Percentiles rank a stretch among this genome's conserved stretches.
Evolutionary conservation across 2,113 vertebrate species (phyloP).

Genomic region (Scomber colias): DNA sequence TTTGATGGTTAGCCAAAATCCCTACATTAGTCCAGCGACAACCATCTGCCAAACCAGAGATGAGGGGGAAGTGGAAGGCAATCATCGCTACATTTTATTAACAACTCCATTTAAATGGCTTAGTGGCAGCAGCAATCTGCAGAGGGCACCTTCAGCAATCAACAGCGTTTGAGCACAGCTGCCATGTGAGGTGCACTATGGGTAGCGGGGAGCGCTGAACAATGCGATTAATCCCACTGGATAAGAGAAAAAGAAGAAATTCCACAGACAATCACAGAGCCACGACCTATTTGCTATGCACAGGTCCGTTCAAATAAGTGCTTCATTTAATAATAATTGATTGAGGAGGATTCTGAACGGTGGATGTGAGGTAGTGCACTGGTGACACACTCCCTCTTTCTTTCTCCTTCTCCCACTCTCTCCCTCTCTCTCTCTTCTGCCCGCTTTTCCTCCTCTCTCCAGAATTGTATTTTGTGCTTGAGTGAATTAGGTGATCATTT

Average conservation of each 20-base stretch:
- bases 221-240: slow-evolving; percentile 74
- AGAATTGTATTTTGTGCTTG: slow-evolving; percentile 90
- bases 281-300: slow-evolving; percentile 71
- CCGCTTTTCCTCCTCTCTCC: slow-evolving; percentile 69
- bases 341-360: slow-evolving; percentile 65
- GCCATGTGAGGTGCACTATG: slow-evolving; percentile 68
- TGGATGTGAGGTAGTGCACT: slow-evolving; percentile 46
- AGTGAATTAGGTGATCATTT: slow-evolving; percentile 90
- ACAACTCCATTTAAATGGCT: slow-evolving; percentile 78
- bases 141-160: slow-evolving; percentile 83
- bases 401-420: slow-evolving; percentile 38
- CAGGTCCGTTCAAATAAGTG: slow-evolving; percentile 78
- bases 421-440: slow-evolving; percentile 36
- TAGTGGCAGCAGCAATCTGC: slow-evolving; percentile 75
- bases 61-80: slow-evolving; percentile 67
- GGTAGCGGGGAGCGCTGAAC: slow-evolving; percentile 61
- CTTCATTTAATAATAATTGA: slow-evolving; percentile 81
- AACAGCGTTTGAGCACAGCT: slow-evolving; percentile 73
- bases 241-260: slow-evolving; percentile 67
- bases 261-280: slow-evolving; percentile 64
- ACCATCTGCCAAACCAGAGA: slow-evolving; percentile 65
- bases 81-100: slow-evolving; percentile 79
- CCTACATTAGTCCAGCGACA: slow-evolving; percentile 41
- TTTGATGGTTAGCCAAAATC: slow-evolving; percentile 53
- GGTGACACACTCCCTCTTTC: slow-evolving; percentile 40